Conservation (phyloP, 2,888 invertebrate species). For the Drosophila kuntzei region DNA sequence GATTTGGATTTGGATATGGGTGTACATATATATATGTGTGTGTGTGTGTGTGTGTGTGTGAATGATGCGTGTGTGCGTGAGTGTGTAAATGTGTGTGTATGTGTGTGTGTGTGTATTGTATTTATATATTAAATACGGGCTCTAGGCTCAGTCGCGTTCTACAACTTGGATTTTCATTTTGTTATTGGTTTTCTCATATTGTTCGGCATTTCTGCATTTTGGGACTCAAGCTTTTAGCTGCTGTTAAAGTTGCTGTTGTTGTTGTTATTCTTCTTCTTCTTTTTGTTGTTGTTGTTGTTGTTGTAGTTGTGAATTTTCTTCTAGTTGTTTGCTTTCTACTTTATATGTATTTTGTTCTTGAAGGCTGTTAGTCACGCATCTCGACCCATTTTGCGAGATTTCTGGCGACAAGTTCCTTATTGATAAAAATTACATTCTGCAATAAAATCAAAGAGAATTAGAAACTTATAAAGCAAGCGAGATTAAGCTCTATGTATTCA, state of each 20-base stretch:
- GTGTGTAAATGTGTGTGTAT: conserved; percentile 13
- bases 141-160: conserved; percentile 60
- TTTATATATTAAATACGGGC: conserved; percentile 56
- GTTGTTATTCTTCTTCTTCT: not conserved
- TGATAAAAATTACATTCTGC: conserved; percentile 93
- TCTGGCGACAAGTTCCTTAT: conserved; percentile 93
- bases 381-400: conserved; percentile 92
- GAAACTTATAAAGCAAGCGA: not conserved
- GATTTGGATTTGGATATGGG: conserved; percentile 7
- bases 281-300: conserved; percentile 9
- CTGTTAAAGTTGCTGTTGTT: conserved; percentile 23
- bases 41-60: conserved; percentile 2
- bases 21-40: too few species aligned
- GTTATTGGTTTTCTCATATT: conserved; percentile 15
- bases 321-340: too few species aligned
- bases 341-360: conserved; percentile 48
- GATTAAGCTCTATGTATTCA: not conserved
- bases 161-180: conserved; percentile 38
- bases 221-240: conserved; percentile 39
- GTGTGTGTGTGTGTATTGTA: conserved; percentile 18
- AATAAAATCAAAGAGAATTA: conserved; percentile 75
- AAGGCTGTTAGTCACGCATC: conserved; percentile 80
- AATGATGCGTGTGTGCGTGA: conserved; percentile 14
- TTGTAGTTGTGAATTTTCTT: conserved; percentile 21
- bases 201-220: conserved; percentile 7